Conservation (phyloP, 1,140 invertebrate species). For the Temnothorax longispinosus region DNA sequence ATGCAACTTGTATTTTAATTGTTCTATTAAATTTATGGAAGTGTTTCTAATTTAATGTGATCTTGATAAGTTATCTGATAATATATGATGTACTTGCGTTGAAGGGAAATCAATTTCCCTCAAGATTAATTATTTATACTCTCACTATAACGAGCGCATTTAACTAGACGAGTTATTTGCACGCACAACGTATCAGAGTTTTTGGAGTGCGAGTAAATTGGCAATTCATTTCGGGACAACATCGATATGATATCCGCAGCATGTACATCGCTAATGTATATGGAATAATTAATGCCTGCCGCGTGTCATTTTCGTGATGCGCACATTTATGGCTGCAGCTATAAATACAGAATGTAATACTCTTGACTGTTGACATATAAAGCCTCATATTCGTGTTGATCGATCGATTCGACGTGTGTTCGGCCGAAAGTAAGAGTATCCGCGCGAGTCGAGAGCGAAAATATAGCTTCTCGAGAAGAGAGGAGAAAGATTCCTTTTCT, state of each 20-base stretch:
- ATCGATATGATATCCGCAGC: neutral
- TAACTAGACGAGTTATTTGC: slow-evolving; percentile 5
- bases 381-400: slow-evolving; percentile 6
- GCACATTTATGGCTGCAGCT: neutral
- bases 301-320: neutral
- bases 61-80: neutral
- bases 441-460: slow-evolving; percentile 42
- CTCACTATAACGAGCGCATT: neutral
- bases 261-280: neutral
- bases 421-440: slow-evolving; percentile 50
- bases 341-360: slow-evolving; percentile 44
- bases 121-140: neutral
- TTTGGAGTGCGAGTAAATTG: slow-evolving; percentile 16
- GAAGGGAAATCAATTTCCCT: neutral
- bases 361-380: neutral
- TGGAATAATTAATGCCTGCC: slow-evolving; percentile 16
- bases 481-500: slow-evolving; percentile 18
- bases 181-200: neutral
- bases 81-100: neutral
- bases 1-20: neutral
- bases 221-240: neutral
- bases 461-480: slow-evolving; percentile 8
- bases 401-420: slow-evolving; percentile 29
- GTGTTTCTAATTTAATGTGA: neutral
- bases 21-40: neutral